These are phyloP conservation scores for Acanthoscelides obtectus DNA, from an alignment of 2,888 invertebrate species.

Conservation along the genomic window DNA sequence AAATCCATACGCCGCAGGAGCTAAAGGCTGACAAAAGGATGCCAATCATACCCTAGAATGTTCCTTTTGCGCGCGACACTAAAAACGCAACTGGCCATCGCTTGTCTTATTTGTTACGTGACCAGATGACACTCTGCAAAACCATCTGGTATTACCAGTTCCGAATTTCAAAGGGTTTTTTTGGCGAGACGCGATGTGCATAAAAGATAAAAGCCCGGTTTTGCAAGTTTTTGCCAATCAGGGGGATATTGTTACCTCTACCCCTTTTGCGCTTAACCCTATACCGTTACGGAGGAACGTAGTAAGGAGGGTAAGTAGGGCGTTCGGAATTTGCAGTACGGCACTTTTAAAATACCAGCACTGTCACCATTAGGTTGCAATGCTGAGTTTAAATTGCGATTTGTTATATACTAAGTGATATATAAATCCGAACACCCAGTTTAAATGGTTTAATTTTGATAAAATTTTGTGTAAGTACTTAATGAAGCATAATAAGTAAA, in stretches of 20 bases:
- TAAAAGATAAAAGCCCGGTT: slow-evolving; percentile 22
- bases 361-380: no score
- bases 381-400: no score
- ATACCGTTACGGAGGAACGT: slow-evolving; percentile 11
- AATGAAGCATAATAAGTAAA: no score
- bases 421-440: no score
- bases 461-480: no score
- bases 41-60: background rate
- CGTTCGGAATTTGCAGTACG: background rate
- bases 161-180: slow-evolving; percentile 8
- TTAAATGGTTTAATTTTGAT: no score
- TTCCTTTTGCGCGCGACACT: background rate
- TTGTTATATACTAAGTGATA: no score
- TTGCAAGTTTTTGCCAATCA: slow-evolving; percentile 32
- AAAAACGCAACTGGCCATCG: background rate
- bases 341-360: no score
- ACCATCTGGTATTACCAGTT: background rate
- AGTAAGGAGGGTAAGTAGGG: background rate
- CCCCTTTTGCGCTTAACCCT: slow-evolving; percentile 25
- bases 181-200: slow-evolving; percentile 2
- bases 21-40: background rate
- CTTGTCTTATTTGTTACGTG: background rate
- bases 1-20: background rate
- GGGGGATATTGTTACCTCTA: slow-evolving; percentile 25
- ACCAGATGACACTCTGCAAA: background rate